Evolutionary conservation across 2,888 invertebrate species (phyloP).

Genomic region (Seira ritae): DNA sequence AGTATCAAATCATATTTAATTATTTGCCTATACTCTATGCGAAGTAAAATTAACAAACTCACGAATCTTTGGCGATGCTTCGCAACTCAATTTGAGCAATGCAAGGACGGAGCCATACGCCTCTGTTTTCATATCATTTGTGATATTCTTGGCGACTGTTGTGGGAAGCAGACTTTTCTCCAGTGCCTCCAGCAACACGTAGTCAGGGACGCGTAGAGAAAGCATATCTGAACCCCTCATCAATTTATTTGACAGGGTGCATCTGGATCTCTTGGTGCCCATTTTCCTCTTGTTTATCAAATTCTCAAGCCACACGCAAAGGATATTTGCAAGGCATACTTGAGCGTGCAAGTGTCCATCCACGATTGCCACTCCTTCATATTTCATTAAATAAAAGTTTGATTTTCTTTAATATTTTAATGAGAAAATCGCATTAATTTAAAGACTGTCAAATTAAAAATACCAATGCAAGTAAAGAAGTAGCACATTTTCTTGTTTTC

Average conservation of each 20-base stretch:
- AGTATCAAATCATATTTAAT: no score
- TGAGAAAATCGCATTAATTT: no score
- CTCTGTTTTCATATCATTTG: conserved; percentile 40
- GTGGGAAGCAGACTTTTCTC: conserved; percentile 54
- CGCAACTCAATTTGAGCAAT: conserved; percentile 58
- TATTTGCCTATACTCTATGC: no score
- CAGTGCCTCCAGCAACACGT: conserved; percentile 29
- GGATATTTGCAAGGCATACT: conserved; percentile 28
- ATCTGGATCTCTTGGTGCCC: neutral
- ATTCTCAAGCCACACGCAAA: conserved; percentile 50
- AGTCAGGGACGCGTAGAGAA: conserved; percentile 25
- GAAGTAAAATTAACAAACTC: neutral
- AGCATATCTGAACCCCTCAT: conserved; percentile 26
- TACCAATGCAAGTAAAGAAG: conserved; percentile 41
- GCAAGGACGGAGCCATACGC: conserved; percentile 45
- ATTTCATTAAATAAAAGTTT: no score
- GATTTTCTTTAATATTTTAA: no score
- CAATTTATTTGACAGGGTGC: conserved; percentile 1
- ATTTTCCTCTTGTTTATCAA: conserved; percentile 4
- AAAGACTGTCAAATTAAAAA: no score
- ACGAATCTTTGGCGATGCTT: conserved; percentile 60
- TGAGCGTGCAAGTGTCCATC: conserved; percentile 45
- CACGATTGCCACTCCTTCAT: conserved; percentile 32
- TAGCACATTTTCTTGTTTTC: conserved; percentile 39
- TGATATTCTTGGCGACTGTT: conserved; percentile 37